Evolutionary conservation across 37 sponge, comb jelly and placozoan genomes (phyloP).

Genomic region (Halisarca cf. caerulea): DNA sequence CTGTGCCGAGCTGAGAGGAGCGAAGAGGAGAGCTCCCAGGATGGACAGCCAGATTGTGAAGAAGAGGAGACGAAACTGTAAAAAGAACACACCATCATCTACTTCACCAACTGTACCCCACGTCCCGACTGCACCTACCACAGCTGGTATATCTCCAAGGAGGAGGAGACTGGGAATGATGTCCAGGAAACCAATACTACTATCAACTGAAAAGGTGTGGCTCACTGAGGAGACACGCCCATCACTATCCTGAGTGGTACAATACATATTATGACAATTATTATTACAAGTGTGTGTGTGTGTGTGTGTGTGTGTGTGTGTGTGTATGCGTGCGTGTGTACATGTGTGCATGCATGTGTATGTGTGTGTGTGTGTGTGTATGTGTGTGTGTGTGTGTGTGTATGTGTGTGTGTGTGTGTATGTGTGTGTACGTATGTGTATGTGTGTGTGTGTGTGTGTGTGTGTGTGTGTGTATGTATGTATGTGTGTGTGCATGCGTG

Average conservation of each 20-base stretch:
- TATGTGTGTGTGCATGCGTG: too few relatives aligned
- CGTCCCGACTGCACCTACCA: slow-evolving; percentile 29
- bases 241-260: slow-evolving; percentile 34
- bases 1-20: slow-evolving; percentile 27
- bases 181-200: slow-evolving; percentile 16
- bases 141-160: slow-evolving; percentile 49
- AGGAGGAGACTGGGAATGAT: slow-evolving; percentile 49
- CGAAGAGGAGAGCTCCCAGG: slow-evolving; percentile 25
- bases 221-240: slow-evolving; percentile 12
- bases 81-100: too few relatives aligned
- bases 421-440: too few relatives aligned
- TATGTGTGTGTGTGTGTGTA: too few relatives aligned
- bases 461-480: too few relatives aligned
- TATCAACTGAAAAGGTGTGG: slow-evolving; percentile 70
- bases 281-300: too few relatives aligned
- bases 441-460: too few relatives aligned
- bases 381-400: too few relatives aligned
- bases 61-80: slow-evolving; percentile 34
- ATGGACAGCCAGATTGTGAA: slow-evolving; percentile 58
- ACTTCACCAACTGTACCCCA: background rate
- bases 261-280: background rate
- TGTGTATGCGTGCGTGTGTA: too few relatives aligned
- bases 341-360: too few relatives aligned
- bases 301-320: too few relatives aligned
- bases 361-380: too few relatives aligned